A percentile compares a stretch with the other conserved stretches of the same genome.
Evolutionary conservation across 2,797 vertebrate genomes (phyloP).

Genomic region (Pseudomugil tenellus): DNA sequence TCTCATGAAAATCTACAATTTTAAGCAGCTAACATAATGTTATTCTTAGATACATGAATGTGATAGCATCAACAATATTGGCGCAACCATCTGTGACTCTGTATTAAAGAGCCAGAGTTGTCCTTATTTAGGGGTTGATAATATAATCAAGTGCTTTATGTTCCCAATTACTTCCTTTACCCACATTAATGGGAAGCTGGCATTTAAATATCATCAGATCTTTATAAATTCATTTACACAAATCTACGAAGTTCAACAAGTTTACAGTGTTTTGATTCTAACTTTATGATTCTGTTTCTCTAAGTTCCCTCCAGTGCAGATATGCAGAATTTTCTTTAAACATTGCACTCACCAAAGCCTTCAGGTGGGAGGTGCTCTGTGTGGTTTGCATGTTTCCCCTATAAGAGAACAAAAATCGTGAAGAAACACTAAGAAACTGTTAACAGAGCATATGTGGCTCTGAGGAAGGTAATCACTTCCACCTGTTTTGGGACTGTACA

Average conservation of each 20-base stretch:
- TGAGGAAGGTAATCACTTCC: too few relatives aligned
- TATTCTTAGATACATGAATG: conserved; percentile 28
- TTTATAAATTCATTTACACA: background rate
- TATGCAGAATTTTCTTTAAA: background rate
- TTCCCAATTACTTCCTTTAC: background rate
- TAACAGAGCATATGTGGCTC: background rate
- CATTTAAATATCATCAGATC: background rate
- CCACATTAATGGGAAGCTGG: background rate
- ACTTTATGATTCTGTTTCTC: background rate
- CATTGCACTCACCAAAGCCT: conserved; percentile 87
- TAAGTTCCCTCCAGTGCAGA: background rate
- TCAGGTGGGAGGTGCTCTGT: conserved; percentile 94
- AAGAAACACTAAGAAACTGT: background rate
- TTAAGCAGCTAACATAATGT: conserved; percentile 1
- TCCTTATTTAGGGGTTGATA: background rate
- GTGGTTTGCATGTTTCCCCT: conserved; percentile 94
- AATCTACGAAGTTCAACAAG: background rate
- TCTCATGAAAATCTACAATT: conserved; percentile 7
- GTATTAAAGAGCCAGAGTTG: conserved; percentile 14
- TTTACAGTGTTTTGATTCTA: background rate
- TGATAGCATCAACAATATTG: conserved; percentile 22
- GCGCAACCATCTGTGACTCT: conserved; percentile 33
- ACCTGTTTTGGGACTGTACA: too few relatives aligned
- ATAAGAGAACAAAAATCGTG: conserved; percentile 59
- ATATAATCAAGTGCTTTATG: background rate